A percentile compares a stretch with the other conserved stretches of the same genome.
phyloP scores from a whole-genome alignment of 1,140 invertebrate species.

The Delia radicum region DNA sequence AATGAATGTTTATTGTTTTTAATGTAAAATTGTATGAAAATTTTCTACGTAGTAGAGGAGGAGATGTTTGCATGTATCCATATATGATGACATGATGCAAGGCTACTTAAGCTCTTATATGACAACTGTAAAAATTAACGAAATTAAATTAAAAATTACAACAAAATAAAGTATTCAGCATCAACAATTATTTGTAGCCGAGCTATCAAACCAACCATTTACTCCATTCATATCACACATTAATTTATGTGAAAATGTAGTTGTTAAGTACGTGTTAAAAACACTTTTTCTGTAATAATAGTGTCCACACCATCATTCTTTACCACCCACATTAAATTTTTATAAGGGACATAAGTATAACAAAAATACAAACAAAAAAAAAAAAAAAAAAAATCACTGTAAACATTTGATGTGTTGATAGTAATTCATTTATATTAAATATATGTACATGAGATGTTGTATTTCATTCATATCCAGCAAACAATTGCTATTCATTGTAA shows the following conservation, averaged over 20 bases:
- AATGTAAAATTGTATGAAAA: too few relatives aligned
- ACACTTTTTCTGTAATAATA: not conserved
- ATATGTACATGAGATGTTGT: not conserved
- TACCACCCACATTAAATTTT: not conserved
- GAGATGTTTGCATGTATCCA: not conserved
- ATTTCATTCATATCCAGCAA: not conserved
- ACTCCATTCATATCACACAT: too few relatives aligned
- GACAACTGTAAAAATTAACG: not conserved
- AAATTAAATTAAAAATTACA: slow-evolving; percentile 2
- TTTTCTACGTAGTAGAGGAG: not conserved
- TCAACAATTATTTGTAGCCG: not conserved
- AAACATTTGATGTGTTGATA: not conserved
- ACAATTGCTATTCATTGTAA: slow-evolving; percentile 2
- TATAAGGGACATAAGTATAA: not conserved
- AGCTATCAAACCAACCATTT: not conserved
- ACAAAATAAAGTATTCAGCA: not conserved
- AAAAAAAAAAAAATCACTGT: not conserved
- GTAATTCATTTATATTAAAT: slow-evolving; percentile 2
- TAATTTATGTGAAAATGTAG: not conserved
- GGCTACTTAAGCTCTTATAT: not conserved
- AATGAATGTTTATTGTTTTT: not conserved
- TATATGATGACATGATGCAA: not conserved
- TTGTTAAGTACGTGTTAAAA: not conserved
- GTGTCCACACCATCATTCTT: not conserved
- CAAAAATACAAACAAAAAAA: too few relatives aligned